phyloP scores from a whole-genome alignment of 2,888 invertebrate species.

The Torymus aiolomorphi region DNA sequence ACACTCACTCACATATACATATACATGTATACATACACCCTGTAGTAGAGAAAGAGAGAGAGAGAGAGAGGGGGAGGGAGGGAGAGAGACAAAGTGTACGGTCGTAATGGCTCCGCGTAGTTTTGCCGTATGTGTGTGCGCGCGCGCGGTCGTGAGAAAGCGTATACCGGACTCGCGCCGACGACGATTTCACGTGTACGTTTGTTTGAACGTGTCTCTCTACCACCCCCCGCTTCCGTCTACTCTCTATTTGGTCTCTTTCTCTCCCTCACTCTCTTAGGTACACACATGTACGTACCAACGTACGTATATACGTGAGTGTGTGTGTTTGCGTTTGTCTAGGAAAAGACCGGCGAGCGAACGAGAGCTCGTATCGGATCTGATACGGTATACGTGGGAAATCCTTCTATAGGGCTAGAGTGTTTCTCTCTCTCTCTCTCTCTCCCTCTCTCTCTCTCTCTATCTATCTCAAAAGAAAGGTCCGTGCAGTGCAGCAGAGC shows the following conservation, averaged over 20 bases:
- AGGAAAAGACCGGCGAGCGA: not conserved
- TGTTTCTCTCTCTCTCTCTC: not conserved
- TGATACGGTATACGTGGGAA: slow-evolving; percentile 17
- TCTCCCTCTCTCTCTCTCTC: too few relatives aligned
- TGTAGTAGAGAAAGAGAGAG: not conserved
- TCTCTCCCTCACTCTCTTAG: too few relatives aligned
- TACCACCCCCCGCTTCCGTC: not conserved
- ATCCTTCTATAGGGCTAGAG: slow-evolving; percentile 8
- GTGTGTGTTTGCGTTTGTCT: not conserved
- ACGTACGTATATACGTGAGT: not conserved
- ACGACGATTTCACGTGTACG: slow-evolving; percentile 23
- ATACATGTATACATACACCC: too few relatives aligned
- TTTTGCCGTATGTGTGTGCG: slow-evolving; percentile 50
- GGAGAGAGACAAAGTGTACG: slow-evolving; percentile 60
- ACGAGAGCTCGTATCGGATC: slow-evolving; percentile 14
- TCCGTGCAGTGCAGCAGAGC: not conserved
- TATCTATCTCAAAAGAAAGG: slow-evolving; percentile 24
- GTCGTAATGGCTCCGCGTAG: slow-evolving; percentile 63
- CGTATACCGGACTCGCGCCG: not conserved
- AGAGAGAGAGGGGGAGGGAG: slow-evolving; percentile 51
- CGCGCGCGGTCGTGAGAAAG: too few relatives aligned
- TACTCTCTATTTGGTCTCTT: too few relatives aligned
- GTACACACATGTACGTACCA: too few relatives aligned
- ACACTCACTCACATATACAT: too few relatives aligned
- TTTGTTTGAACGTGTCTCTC: slow-evolving; percentile 17